Base-by-base conservation (phyloP, 2,888 invertebrate species). In the Polia nebulosa region DNA sequence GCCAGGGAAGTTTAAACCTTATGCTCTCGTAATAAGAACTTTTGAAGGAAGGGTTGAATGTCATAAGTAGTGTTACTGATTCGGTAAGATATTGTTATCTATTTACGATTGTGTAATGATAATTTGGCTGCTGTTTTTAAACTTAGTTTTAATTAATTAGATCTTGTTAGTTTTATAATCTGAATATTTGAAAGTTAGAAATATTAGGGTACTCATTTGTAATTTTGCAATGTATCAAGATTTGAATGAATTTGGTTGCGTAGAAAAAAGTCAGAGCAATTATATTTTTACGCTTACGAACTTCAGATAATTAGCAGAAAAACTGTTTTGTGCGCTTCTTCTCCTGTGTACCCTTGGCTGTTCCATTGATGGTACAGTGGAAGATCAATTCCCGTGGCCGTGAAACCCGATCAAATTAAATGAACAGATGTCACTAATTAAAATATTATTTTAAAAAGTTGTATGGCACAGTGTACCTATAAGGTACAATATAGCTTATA, bases 51-150 rank as follows among this genome's bases (percentile, higher is more conserved):
- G 22, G 41, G 27, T 49, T n/a, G 11, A 15, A 58, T 62, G 13
- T 56, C 61, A 44, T 56, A 51, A 62, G 6, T 7, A 22, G n/a
- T 29, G 45, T 41, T 44, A 29, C 29, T 15, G 27, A 72, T 56
- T 39, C 0, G 25, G 61, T 81, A 83, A 77, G 71, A 57, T 53
- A 27, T 49, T 49, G 32, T 53, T 65, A 60, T 65, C 22, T 49
- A 25, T 65, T 41, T 44, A 51, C 15, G 8, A 34, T 68, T 73
- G 36, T 32, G 68, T 53, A 56, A 67, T 59, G 13, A 20, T n/a
- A 55, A n/a, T n/a, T n/a, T 27, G 20, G 11, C 32, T 17, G 20
- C 11, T 56, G 7, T 25, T 45, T 17, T 47, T 52, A 39, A 25
- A 0, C 25, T 13, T 11, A 45, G 22, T 57, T 57, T 61, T 62